These are phyloP conservation scores for Oreohelix idahoensis DNA, from an alignment of 1,140 invertebrate species.

Conservation along the genomic window DNA sequence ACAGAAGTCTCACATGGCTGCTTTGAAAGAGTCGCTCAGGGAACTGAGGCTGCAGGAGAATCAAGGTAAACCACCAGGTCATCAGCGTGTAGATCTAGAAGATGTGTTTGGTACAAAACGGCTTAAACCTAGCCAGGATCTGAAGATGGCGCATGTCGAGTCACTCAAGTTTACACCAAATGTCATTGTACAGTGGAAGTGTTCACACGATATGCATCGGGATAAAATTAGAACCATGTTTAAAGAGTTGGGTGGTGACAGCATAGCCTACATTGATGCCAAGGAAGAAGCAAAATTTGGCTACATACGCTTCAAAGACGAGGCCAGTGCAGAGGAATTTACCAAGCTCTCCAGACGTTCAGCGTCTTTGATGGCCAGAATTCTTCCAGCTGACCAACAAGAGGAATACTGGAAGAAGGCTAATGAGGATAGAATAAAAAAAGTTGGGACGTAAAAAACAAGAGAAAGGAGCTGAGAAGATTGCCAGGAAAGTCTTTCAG, in stretches of 20 bases:
- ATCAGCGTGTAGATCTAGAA: constrained; percentile 22
- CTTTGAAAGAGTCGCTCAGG: constrained; percentile 37
- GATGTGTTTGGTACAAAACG: constrained; percentile 40
- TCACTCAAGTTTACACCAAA: constrained; percentile 34
- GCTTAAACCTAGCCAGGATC: constrained; percentile 22
- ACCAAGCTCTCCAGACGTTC: constrained; percentile 30
- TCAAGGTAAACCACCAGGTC: neutral
- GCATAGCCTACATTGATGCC: constrained; percentile 41
- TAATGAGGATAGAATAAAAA: constrained; percentile 36
- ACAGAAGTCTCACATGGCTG: constrained; percentile 37
- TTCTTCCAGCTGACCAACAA: constrained; percentile 34
- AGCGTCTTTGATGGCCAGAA: constrained; percentile 33
- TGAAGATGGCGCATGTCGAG: constrained; percentile 36
- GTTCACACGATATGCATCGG: constrained; percentile 31
- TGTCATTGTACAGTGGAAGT: constrained; percentile 39
- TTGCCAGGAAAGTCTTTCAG: constrained; percentile 39
- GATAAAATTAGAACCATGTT: constrained; percentile 41
- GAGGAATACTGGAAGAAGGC: constrained; percentile 36
- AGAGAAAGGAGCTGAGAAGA: constrained; percentile 30
- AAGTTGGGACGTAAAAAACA: constrained; percentile 30
- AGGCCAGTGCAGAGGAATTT: constrained; percentile 36
- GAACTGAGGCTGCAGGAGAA: constrained; percentile 32
- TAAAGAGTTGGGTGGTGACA: constrained; percentile 17
- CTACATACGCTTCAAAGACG: constrained; percentile 39
- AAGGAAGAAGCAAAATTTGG: constrained; percentile 33